Evolutionary conservation across 2,113 vertebrate genomes (phyloP).

Genomic region (Amazona guildingii): DNA sequence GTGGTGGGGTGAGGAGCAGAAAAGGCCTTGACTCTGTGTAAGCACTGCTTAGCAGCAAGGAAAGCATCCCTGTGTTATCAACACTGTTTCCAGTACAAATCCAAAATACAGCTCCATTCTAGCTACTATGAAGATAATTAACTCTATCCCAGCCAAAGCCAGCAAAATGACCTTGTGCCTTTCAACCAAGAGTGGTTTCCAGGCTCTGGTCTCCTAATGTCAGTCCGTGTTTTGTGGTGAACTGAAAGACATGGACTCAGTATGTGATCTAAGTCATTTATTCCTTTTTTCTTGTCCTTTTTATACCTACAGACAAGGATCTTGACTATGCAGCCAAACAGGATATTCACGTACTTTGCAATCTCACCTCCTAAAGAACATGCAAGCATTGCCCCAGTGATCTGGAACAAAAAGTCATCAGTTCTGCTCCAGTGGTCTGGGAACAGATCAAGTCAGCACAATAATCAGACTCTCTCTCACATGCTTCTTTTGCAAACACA

Average conservation of each 20-base stretch:
- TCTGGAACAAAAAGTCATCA: neutral
- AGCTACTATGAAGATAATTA: neutral
- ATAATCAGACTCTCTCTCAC: neutral
- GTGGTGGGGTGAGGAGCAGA: neutral
- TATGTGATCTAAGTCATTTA: neutral
- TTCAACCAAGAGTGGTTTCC: neutral
- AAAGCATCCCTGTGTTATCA: neutral
- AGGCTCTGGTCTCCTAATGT: neutral
- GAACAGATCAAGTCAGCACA: neutral
- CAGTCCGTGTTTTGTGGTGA: accelerated
- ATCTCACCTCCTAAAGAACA: neutral
- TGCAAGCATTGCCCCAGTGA: neutral
- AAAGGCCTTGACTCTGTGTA: neutral
- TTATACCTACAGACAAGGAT: neutral
- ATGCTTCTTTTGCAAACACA: neutral
- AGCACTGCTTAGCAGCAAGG: neutral
- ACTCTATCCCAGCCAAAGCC: neutral
- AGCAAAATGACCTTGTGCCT: neutral
- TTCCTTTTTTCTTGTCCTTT: neutral
- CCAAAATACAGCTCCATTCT: neutral
- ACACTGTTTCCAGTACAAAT: neutral
- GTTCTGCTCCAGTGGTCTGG: neutral
- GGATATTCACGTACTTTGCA: neutral
- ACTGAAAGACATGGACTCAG: neutral
- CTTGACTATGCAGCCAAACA: neutral